Evolutionary conservation across 2,888 invertebrate genomes (phyloP).

Genomic region (Tetrapedia diversipes): DNA sequence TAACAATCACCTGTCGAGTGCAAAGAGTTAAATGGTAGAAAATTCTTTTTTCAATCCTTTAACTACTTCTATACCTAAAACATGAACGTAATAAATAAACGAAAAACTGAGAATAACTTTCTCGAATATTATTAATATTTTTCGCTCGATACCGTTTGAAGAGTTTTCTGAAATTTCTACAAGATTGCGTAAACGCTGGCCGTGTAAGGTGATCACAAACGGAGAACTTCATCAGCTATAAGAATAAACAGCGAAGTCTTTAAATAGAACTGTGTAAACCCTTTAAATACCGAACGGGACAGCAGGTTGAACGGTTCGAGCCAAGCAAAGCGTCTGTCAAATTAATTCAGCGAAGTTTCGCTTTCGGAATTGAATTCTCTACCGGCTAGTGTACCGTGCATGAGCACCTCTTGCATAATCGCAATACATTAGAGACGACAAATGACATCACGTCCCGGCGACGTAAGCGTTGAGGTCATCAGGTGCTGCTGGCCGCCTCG

Average conservation of each 20-base stretch:
- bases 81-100: too few species aligned
- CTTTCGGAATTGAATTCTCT: conserved; percentile 39
- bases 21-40: too few species aligned
- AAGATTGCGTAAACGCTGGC: neutral
- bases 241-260: neutral
- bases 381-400: conserved; percentile 30
- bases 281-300: conserved; percentile 8
- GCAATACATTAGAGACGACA: conserved; percentile 60
- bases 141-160: too few species aligned
- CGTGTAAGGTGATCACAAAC: neutral
- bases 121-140: neutral
- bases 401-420: conserved; percentile 69
- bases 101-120: too few species aligned
- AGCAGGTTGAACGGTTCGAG: conserved; percentile 12
- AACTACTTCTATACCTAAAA: too few species aligned
- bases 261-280: conserved; percentile 3
- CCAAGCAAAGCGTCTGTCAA: conserved; percentile 32
- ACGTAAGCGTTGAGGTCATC: conserved; percentile 68
- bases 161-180: neutral
- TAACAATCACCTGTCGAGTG: too few species aligned
- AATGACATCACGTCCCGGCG: conserved; percentile 72
- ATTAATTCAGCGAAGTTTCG: conserved; percentile 40
- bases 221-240: neutral
- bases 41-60: too few species aligned
- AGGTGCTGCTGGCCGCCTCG: conserved; percentile 56